These are phyloP conservation scores for Donacobius atricapilla DNA, from an alignment of 2,113 vertebrate genomes.

Conservation along the genomic window DNA sequence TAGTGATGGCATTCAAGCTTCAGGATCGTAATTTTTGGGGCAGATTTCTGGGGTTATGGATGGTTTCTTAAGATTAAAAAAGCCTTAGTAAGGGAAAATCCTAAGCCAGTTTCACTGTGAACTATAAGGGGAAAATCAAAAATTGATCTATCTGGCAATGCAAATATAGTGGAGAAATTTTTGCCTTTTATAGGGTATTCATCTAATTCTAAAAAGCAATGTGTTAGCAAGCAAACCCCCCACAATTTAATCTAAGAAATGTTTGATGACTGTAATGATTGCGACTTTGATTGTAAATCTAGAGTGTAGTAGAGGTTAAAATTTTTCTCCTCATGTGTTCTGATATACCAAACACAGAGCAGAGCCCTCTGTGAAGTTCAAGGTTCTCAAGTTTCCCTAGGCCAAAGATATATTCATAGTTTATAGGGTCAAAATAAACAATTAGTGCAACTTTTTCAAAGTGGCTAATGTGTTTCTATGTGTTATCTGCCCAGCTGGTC, in stretches of 20 bases:
- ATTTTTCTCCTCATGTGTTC: not conserved
- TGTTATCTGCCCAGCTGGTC: not conserved
- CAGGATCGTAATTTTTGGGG: not conserved
- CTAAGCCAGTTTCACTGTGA: not conserved
- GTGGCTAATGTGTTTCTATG: not conserved
- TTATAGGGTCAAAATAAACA: not conserved
- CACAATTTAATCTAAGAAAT: not conserved
- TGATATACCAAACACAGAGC: not conserved
- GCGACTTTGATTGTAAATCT: not conserved
- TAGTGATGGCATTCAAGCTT: not conserved
- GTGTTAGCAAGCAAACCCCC: not conserved
- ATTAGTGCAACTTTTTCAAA: not conserved
- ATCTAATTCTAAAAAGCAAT: not conserved
- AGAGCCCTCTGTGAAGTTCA: not conserved
- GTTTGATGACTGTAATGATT: not conserved
- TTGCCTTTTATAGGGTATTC: not conserved
- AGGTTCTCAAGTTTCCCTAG: not conserved
- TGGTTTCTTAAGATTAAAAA: not conserved
- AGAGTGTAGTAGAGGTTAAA: not conserved
- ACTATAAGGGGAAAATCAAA: not conserved
- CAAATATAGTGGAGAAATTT: not conserved
- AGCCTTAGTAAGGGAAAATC: not conserved
- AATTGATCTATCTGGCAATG: not conserved
- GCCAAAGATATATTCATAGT: not conserved
- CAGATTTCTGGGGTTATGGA: not conserved